Base-by-base conservation (phyloP, 2,888 invertebrate species). In the Palloptera scutellata region DNA sequence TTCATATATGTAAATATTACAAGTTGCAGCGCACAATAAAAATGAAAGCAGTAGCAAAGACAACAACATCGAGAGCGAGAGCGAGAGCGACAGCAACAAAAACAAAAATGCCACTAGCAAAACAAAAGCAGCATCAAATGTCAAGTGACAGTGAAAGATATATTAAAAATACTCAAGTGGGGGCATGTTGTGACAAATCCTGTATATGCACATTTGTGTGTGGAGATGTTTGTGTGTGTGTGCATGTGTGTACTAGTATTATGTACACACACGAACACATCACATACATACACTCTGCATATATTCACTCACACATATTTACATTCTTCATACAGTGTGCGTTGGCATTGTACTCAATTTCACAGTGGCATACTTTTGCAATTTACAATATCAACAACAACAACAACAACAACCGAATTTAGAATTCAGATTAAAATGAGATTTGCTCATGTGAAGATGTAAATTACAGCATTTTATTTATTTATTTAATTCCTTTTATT, bases 131-230 rank as follows among this genome's bases (percentile, higher is more conserved):
- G 64, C 48, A 66, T 69, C 61, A 69, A 69, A 71, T 67, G 69
- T 71, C 71, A 71, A 71, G 67, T 66, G 66, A 69, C 67, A 71
- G 67, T 63, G 63, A 61, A 64, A 61, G 65, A 61, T 61, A 67
- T 61, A 66, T 43, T 52, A 66, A 68, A 64, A 66, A 66, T 61
- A 66, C 62, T 52, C 58, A 64, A 64, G 64, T 51, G 53, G 59
- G 30, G 59, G 48, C 48, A 15, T 48, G 10, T 48, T 48, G 10
- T 48, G 48, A 48, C 48, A 63, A 11, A 63, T 57, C 13, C 55
- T 41, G 41, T 52, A 42, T 53, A 53, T 15, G 19, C 3, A 12
- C n/a, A 42, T 40, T 19, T 41, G 15, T 58, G 15, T 40, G n/a
- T 40, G 41, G 10, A 42, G 15, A 8, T 58, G 58, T 58, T 1